phyloP scores from a whole-genome alignment of 2,888 invertebrate species.

The Plusia festucae region DNA sequence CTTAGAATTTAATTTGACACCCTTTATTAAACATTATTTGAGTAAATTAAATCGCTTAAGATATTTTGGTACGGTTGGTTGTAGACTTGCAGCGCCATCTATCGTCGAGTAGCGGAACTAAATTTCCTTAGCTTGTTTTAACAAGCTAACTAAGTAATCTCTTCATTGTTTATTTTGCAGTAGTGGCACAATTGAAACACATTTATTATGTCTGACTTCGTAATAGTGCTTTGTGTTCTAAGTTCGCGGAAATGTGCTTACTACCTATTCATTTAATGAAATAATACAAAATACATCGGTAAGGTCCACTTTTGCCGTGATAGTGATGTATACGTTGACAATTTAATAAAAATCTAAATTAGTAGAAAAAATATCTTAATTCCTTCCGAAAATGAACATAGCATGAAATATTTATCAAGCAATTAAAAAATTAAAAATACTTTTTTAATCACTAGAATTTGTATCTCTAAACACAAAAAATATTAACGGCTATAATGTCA shows the following conservation, averaged over 20 bases:
- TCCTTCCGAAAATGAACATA: not conserved
- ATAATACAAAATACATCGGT: constrained; percentile 39
- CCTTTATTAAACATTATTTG: constrained; percentile 28
- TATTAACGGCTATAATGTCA: not conserved
- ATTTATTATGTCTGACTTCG: constrained; percentile 47
- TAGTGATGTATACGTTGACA: not conserved
- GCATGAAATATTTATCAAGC: too few relatives aligned
- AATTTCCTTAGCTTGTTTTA: constrained; percentile 6
- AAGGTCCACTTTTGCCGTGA: constrained; percentile 25
- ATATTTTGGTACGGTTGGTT: not conserved
- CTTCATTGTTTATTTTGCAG: constrained; percentile 45
- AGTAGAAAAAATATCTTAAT: not conserved
- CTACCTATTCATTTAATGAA: constrained; percentile 36
- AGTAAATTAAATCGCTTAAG: constrained; percentile 14
- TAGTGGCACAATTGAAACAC: constrained; percentile 42
- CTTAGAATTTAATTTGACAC: constrained; percentile 38
- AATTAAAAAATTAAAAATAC: too few relatives aligned
- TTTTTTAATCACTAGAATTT: not conserved
- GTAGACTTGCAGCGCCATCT: constrained; percentile 53
- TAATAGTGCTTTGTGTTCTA: constrained; percentile 24
- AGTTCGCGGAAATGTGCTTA: constrained; percentile 37
- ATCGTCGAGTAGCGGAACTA: constrained; percentile 47
- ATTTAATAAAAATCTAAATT: not conserved
- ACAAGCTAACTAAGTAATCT: constrained; percentile 18
- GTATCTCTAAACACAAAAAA: not conserved